Conservation (phyloP, 1,140 invertebrate species). For the Drosophila parvula region DNA sequence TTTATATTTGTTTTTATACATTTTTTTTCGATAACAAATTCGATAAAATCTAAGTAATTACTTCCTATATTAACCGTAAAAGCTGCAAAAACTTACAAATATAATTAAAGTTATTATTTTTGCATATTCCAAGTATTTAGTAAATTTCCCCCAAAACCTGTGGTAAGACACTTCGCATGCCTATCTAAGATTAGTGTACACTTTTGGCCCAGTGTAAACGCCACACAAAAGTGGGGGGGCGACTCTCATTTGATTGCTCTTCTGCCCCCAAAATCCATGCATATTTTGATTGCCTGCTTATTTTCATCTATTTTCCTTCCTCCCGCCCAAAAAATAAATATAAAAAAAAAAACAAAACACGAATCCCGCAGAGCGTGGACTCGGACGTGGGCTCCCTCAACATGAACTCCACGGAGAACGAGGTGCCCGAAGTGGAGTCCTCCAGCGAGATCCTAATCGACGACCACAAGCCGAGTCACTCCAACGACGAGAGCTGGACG, state of each 20-base stretch:
- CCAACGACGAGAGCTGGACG: conserved; percentile 94
- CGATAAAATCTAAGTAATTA: no score
- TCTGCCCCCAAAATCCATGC: conserved; percentile 37
- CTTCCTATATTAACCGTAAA: background rate
- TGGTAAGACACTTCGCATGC: background rate
- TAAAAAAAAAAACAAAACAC: background rate
- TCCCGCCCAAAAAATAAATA: background rate
- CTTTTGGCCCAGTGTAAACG: conserved; percentile 26
- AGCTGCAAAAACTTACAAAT: background rate
- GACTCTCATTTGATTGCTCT: conserved; percentile 40
- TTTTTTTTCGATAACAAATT: background rate
- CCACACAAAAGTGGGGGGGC: conserved; percentile 21
- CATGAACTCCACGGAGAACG: conserved; percentile 88
- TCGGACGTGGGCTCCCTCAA: conserved; percentile 89
- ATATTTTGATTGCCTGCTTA: conserved; percentile 53
- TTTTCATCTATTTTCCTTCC: conserved; percentile 17
- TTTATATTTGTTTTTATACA: no score
- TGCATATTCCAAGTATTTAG: background rate
- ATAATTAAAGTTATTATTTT: background rate
- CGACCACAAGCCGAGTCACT: conserved; percentile 88
- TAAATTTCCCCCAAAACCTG: background rate
- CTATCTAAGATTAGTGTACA: background rate
- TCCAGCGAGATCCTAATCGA: conserved; percentile 87
- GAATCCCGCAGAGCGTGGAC: conserved; percentile 88
- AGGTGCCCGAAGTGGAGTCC: conserved; percentile 87